Evolutionary conservation across 2,888 invertebrate species (phyloP).

Genomic region (Rotaria socialis): DNA sequence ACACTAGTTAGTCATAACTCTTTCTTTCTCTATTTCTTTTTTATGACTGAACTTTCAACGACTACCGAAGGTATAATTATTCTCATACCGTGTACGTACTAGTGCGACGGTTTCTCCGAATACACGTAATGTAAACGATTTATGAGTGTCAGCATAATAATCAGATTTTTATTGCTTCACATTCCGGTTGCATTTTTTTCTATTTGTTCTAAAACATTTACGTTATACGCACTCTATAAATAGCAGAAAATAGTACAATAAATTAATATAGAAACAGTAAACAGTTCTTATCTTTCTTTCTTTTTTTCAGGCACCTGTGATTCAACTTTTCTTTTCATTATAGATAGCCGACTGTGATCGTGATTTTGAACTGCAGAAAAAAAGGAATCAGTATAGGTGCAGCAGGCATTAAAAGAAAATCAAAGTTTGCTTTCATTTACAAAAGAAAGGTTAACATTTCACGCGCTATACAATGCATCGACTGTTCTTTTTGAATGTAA

Average conservation of each 20-base stretch:
- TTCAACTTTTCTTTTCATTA: background rate
- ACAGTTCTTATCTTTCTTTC: background rate
- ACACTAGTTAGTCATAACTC: background rate
- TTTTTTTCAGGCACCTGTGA: background rate
- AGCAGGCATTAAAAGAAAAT: background rate
- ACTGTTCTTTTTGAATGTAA: background rate
- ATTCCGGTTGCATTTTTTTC: background rate
- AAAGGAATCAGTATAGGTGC: background rate
- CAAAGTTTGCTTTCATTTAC: background rate
- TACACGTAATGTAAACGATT: background rate
- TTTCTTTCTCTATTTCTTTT: background rate
- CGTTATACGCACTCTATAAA: background rate
- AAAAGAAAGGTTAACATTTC: background rate
- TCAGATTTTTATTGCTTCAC: background rate
- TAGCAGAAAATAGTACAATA: background rate
- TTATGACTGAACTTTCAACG: background rate
- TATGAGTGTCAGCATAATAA: background rate
- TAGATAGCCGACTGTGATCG: background rate
- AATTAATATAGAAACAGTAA: background rate
- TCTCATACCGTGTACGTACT: background rate
- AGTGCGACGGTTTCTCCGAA: background rate
- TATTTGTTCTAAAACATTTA: background rate
- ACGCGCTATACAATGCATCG: background rate
- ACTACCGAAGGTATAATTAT: background rate
- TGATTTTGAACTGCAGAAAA: background rate